Evolutionary conservation across 2,113 vertebrate species (phyloP).

Genomic region (Puma concolor): DNA sequence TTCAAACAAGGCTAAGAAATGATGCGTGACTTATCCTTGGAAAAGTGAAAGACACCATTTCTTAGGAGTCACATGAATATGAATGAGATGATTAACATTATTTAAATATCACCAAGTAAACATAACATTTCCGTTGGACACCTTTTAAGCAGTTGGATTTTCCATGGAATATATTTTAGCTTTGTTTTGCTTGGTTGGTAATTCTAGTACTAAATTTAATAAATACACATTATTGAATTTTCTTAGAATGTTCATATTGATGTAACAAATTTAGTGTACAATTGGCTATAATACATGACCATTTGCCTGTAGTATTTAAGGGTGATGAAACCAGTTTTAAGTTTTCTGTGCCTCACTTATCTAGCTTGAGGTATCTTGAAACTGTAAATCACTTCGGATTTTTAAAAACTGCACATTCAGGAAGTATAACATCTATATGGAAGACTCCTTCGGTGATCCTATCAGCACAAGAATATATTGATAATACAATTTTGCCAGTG

Average conservation of each 20-base stretch:
- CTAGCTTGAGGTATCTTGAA: neutral
- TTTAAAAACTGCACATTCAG: neutral
- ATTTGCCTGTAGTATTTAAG: neutral
- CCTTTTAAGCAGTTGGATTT: constrained; percentile 55
- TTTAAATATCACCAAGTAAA: constrained; percentile 70
- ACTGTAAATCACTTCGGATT: neutral
- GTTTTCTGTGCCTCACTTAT: neutral
- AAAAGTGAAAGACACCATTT: constrained; percentile 58
- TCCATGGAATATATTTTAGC: constrained; percentile 51
- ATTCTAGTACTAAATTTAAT: constrained; percentile 70
- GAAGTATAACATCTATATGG: neutral
- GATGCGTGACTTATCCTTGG: constrained; percentile 19
- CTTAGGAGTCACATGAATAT: constrained; percentile 55
- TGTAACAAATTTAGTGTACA: constrained; percentile 25
- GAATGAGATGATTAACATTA: constrained; percentile 44
- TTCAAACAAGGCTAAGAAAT: constrained; percentile 39
- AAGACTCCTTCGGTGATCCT: neutral
- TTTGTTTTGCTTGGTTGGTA: constrained; percentile 71
- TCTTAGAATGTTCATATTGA: constrained; percentile 58
- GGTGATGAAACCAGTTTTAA: neutral
- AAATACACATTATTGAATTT: constrained; percentile 71
- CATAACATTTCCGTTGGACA: neutral
- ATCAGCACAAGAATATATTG: neutral
- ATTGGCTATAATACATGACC: neutral
- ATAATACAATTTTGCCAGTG: neutral